Conservation (phyloP, 2,888 invertebrate genomes). For the Silvanus unidentatus region DNA sequence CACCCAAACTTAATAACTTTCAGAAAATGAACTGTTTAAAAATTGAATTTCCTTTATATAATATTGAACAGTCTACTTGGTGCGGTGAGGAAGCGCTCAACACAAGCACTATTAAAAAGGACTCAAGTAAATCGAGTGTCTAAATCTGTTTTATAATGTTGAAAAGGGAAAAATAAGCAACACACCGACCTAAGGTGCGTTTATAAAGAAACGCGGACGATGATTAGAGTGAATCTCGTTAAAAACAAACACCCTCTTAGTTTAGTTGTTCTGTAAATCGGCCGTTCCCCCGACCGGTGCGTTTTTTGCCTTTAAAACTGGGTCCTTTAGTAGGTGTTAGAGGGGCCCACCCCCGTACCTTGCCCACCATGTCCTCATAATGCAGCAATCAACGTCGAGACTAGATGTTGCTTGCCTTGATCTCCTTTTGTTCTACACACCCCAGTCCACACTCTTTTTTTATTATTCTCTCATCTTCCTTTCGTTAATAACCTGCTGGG, state of each 20-base stretch:
- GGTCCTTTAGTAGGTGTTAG: constrained; percentile 41
- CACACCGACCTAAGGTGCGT: constrained; percentile 14
- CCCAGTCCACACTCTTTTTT: constrained; percentile 31
- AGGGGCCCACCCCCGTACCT: constrained; percentile 22
- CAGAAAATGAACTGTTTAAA: no score
- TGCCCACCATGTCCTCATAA: constrained; percentile 28
- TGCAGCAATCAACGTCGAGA: constrained; percentile 41
- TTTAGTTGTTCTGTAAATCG: constrained; percentile 42
- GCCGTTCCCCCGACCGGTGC: constrained; percentile 30
- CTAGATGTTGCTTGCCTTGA: constrained; percentile 35
- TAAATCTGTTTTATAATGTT: constrained; percentile 27
- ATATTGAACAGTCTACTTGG: no score
- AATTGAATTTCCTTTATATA: no score
- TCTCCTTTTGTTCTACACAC: constrained; percentile 39
- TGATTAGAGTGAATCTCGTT: constrained; percentile 45
- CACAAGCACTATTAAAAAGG: constrained; percentile 5
- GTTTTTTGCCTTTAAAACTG: constrained; percentile 32
- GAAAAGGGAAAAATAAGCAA: constrained; percentile 11
- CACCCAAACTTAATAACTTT: no score
- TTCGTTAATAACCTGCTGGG: constrained; percentile 38
- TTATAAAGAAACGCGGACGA: constrained; percentile 30
- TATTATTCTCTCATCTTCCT: constrained; percentile 38
- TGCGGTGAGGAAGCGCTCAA: not conserved
- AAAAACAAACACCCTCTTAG: constrained; percentile 46
- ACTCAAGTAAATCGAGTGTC: constrained; percentile 20